Evolutionary conservation across 1,140 invertebrate genomes (phyloP), one percentile per base, ranked within the genome.

Genomic region (Pseudomyrmex sp.): DNA sequence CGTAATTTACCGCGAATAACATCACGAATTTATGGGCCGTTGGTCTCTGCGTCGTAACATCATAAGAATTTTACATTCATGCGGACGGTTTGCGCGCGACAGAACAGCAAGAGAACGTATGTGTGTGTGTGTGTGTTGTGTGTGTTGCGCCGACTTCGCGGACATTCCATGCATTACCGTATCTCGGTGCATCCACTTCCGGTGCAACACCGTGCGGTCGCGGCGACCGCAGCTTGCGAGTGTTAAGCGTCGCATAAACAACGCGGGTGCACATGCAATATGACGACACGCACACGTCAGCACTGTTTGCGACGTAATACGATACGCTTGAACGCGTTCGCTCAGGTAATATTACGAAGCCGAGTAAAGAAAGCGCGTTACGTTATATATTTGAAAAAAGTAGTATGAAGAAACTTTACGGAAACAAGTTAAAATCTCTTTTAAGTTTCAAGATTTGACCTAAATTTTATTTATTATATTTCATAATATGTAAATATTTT

Each of bases 31-130:
- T 72, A 80, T 12, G 54, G n/a, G 44, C 35, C 61, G 10, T 7
- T 5, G 62, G 35, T 8, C 46, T 15, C 7, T 4, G 61, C n/a
- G 62, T 44, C 74, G 48, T 77, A 66, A 62, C 54, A 59, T 59
- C 66, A 70, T 80, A 80, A 80, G 76, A 80, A 80, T 72, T 80
- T 80, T 80, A 80, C 44, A 48, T 70, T 35, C 50, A n/a, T 52
- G 54, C 18, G 65, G 75, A 4, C 35, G 35, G 35, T 7, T 35
- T 35, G 35, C 35, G 35, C 35, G 35, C 5, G 5, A 18, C 54
- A 7, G 44, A 44, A 68, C 12, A 46, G 50, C 65, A 46, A 59
- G 52, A 66, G 65, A 48, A 79, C 20, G 65, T 23, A 23, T 66
- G 48, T 26, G 76, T 72, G 52, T 69, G 10, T 18, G 18, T 18